Evolutionary conservation across 2,888 invertebrate genomes (phyloP).

Genomic region (Drosophila anceps): DNA sequence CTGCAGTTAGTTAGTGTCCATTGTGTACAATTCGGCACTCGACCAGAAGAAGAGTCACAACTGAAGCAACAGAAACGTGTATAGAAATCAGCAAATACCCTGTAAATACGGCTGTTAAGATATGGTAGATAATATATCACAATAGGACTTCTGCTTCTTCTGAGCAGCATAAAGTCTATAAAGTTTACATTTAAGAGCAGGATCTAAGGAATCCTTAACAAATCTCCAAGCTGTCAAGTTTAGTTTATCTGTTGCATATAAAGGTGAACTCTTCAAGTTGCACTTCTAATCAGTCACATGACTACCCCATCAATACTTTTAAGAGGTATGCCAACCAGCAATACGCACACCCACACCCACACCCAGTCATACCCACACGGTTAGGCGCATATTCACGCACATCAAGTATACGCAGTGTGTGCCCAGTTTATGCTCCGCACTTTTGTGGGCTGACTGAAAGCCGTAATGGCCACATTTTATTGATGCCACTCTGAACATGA

Average conservation of each 20-base stretch:
- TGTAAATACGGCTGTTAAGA: too few relatives aligned
- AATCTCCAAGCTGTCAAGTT: not conserved
- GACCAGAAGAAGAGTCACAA: slow-evolving; percentile 18
- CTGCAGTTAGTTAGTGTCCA: slow-evolving; percentile 76
- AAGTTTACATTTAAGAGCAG: too few relatives aligned
- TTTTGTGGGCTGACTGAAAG: slow-evolving; percentile 39
- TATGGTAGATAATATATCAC: not conserved
- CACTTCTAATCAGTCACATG: not conserved
- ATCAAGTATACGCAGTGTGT: slow-evolving; percentile 68
- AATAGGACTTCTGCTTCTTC: too few relatives aligned
- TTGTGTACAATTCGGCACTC: slow-evolving; percentile 55
- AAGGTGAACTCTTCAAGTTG: too few relatives aligned
- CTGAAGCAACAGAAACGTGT: slow-evolving; percentile 8
- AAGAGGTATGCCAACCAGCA: not conserved
- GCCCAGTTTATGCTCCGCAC: slow-evolving; percentile 42
- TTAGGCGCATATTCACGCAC: slow-evolving; percentile 21
- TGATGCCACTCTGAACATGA: slow-evolving; percentile 56
- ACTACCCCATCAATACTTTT: not conserved
- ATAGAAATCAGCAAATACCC: not conserved
- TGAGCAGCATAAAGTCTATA: too few relatives aligned
- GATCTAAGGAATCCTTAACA: not conserved
- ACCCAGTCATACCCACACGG: not conserved
- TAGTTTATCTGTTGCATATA: not conserved
- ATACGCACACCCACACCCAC: not conserved
- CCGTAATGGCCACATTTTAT: slow-evolving; percentile 71